These are phyloP conservation scores for Aldabrachelys gigantea DNA, from an alignment of 2,113 vertebrate genomes.

Conservation along the genomic window DNA sequence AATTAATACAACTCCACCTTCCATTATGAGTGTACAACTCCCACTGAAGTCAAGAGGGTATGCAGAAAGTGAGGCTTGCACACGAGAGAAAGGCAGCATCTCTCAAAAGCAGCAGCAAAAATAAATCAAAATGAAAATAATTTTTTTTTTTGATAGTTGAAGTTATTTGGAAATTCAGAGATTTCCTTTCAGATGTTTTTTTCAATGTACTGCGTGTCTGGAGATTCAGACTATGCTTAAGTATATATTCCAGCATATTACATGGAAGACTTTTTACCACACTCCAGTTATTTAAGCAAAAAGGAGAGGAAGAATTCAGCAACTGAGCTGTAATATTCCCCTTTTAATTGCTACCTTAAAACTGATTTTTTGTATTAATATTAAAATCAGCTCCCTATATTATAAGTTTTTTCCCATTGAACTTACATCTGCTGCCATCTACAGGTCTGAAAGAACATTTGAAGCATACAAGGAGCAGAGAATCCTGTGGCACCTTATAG, in stretches of 20 bases:
- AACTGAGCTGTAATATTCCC: neutral
- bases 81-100: neutral
- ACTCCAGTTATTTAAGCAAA: neutral
- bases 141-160: neutral
- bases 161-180: neutral
- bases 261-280: neutral
- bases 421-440: constrained; percentile 56
- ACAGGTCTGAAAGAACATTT: neutral
- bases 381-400: neutral
- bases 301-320: neutral
- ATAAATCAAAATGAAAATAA: neutral
- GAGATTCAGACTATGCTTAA: neutral
- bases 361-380: neutral
- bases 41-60: neutral
- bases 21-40: neutral
- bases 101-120: neutral
- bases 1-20: neutral
- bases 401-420: neutral
- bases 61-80: neutral
- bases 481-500: too few relatives aligned
- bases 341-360: neutral
- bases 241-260: neutral
- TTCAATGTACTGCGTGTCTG: neutral
- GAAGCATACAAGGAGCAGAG: neutral
- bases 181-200: neutral